These are phyloP conservation scores for Orchesella flavescens DNA, from an alignment of 2,888 invertebrate species.

Conservation along the genomic window DNA sequence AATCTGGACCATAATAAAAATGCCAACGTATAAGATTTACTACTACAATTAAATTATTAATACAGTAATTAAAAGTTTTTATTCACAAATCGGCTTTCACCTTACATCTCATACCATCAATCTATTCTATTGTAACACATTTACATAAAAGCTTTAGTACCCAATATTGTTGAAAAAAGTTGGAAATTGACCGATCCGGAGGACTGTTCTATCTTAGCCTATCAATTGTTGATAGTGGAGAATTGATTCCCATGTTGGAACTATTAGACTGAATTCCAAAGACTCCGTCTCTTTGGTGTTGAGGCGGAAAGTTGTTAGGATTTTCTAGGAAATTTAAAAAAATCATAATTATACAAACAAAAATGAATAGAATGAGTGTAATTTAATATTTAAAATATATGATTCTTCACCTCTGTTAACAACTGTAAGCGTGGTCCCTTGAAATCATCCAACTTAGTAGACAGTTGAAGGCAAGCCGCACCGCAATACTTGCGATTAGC, in stretches of 20 bases:
- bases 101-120: too few species aligned
- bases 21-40: too few species aligned
- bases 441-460: conserved; percentile 97
- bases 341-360: background rate
- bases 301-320: conserved; percentile 90
- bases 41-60: too few species aligned
- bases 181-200: too few species aligned
- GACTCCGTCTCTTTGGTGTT: conserved; percentile 91
- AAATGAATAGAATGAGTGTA: background rate
- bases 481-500: conserved; percentile 96
- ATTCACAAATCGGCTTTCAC: too few species aligned
- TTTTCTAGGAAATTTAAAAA: conserved; percentile 79
- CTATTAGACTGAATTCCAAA: conserved; percentile 94
- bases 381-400: background rate
- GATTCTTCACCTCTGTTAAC: conserved; percentile 82
- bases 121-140: too few species aligned
- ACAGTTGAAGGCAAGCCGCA: conserved; percentile 92
- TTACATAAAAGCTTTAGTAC: too few species aligned
- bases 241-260: conserved; percentile 92
- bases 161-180: too few species aligned
- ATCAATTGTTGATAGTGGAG: conserved; percentile 93
- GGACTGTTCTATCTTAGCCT: conserved; percentile 21
- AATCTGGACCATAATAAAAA: too few species aligned
- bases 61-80: too few species aligned
- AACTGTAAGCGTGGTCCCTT: conserved; percentile 90